phyloP scores from a whole-genome alignment of 2,797 vertebrate genomes.

The Petrocephalus sullivani region DNA sequence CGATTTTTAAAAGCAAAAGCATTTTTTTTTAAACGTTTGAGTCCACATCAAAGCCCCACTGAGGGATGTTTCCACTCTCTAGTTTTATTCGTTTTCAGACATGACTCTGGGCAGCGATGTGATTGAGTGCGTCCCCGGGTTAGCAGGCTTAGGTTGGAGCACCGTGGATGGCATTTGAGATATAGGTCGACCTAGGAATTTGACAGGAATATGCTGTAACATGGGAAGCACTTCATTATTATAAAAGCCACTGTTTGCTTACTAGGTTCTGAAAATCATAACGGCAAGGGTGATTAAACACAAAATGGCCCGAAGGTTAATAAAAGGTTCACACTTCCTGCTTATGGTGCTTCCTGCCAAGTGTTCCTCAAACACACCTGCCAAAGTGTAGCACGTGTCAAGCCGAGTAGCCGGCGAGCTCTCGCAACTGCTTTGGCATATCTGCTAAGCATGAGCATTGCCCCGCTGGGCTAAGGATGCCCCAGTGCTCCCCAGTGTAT shows the following conservation, averaged over 20 bases:
- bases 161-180: neutral
- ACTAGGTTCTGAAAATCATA: neutral
- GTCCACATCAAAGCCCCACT: neutral
- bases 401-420: neutral
- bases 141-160: neutral
- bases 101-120: neutral
- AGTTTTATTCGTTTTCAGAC: neutral
- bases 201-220: neutral
- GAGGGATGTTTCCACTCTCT: neutral
- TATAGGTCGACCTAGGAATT: neutral
- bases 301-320: neutral
- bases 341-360: neutral
- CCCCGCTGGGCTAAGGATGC: constrained; percentile 6
- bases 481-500: neutral
- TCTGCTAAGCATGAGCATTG: neutral
- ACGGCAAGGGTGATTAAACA: neutral
- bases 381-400: neutral
- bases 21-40: neutral
- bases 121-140: neutral
- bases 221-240: neutral
- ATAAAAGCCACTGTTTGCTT: neutral
- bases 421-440: neutral
- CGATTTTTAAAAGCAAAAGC: neutral
- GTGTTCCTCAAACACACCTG: neutral
- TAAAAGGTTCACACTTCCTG: constrained; percentile 5